phyloP scores from a whole-genome alignment of 2,888 invertebrate genomes.

The Octonoba sinensis region DNA sequence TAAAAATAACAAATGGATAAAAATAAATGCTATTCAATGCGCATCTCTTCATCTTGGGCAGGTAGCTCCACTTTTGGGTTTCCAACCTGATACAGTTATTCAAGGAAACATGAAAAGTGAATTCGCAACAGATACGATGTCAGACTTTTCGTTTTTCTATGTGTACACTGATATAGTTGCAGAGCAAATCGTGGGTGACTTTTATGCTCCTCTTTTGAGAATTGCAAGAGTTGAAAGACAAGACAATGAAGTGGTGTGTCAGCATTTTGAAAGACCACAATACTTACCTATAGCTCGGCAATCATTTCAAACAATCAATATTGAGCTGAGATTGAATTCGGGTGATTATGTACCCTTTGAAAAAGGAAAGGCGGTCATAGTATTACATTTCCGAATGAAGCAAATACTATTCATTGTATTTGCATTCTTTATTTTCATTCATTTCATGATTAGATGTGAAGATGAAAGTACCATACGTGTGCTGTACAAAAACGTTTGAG shows the following conservation, averaged over 20 bases:
- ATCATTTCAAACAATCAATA: slow-evolving; percentile 15
- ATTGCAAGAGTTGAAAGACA: slow-evolving; percentile 11
- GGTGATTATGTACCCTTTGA: slow-evolving; percentile 26
- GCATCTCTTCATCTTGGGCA: too few relatives aligned
- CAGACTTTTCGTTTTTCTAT: too few relatives aligned
- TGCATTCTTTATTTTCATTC: too few relatives aligned
- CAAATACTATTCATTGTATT: not conserved
- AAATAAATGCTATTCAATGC: too few relatives aligned
- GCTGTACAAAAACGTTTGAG: slow-evolving; percentile 17
- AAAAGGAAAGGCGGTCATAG: slow-evolving; percentile 13
- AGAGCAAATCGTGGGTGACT: not conserved
- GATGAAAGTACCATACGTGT: slow-evolving; percentile 9
- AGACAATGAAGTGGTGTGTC: slow-evolving; percentile 8
- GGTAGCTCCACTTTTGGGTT: too few relatives aligned
- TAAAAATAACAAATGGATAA: too few relatives aligned
- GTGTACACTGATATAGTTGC: not conserved
- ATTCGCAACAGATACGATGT: too few relatives aligned
- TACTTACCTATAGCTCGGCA: slow-evolving; percentile 19
- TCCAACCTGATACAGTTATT: too few relatives aligned
- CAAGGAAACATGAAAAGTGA: too few relatives aligned
- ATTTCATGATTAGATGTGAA: too few relatives aligned
- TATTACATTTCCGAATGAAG: slow-evolving; percentile 16
- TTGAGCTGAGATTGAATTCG: not conserved
- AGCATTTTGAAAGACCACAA: slow-evolving; percentile 7
- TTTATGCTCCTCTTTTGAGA: slow-evolving; percentile 9